Evolutionary conservation across 1,140 invertebrate genomes (phyloP), one percentile per base, ranked within the genome.

Genomic region (Physella acuta): DNA sequence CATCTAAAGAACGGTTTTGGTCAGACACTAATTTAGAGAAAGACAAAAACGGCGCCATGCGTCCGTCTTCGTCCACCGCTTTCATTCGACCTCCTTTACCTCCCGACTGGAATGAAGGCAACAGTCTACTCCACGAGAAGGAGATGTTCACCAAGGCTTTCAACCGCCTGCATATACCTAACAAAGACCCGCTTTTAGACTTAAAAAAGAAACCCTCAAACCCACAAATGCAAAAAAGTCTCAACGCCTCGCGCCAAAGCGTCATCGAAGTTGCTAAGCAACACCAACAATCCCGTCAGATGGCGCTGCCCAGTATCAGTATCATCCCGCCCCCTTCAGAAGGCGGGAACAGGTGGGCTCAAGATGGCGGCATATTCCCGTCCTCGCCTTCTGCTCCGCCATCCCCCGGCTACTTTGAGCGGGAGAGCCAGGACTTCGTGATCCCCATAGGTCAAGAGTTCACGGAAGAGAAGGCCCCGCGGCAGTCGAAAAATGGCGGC

Each of bases 231-330:
- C 34, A 30, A 2, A 49, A 44, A 52, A 16, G 52, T 26, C 5
- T 51, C 11, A 30, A 14, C 2, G n/a, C 37, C 2, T 68, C 66
- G n/a, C 66, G 66, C 56, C 55, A 68, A 49, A 68, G 56, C 37
- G 66, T 68, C 2, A 68, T 68, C 33, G 44, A 68, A 36, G 39
- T 68, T n/a, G 66, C 55, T 51, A 39, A 30, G 24, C n/a, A 68
- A 5, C 66, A 59, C n/a, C 55, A 44, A 30, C 8, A 59, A 60
- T 4, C 30, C 24, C 55, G 17, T 20, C 26, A 39, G 56, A 3
- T 31, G 1, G 34, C 0, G 1, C 26, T 68, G 26, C 66, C 66
- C 0, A 59, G 24, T 36, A 68, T 68, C 8, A 68, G 66, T n/a
- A 68, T 68, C 34, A 68, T 68, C 24, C 55, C 36, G 31, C 37